phyloP scores from a whole-genome alignment of 2,113 vertebrate genomes.

The Vulpes vulpes region DNA sequence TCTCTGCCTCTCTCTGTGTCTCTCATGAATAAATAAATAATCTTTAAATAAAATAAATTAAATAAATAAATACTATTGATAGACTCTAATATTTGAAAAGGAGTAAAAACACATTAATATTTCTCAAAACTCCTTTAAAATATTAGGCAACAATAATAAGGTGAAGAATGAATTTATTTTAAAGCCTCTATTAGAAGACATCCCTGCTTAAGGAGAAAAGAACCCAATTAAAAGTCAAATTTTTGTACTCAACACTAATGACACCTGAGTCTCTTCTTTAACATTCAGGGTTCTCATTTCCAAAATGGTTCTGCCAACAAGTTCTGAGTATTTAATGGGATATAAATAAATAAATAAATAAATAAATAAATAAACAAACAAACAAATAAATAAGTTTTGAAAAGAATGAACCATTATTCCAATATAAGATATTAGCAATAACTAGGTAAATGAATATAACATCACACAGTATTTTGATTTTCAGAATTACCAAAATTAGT shows the following conservation, averaged over 20 bases:
- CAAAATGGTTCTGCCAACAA: neutral
- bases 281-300: neutral
- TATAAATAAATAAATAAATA: neutral
- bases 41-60: too few species aligned
- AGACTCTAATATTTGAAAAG: constrained; percentile 36
- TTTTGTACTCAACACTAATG: neutral
- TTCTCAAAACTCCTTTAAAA: constrained; percentile 50
- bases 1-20: too few species aligned
- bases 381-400: neutral
- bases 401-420: constrained; percentile 38
- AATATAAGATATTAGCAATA: constrained; percentile 24
- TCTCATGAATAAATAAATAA: too few species aligned
- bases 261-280: neutral
- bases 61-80: neutral
- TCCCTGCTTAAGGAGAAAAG: constrained; percentile 12
- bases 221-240: neutral
- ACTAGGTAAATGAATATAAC: neutral
- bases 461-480: constrained; percentile 33
- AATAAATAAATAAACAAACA: neutral
- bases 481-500: constrained; percentile 49
- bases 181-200: neutral
- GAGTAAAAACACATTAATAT: neutral
- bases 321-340: neutral
- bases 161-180: neutral
- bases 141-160: neutral